Base-by-base conservation (phyloP, 2,888 invertebrate species). In the Agriopis aurantiaria region DNA sequence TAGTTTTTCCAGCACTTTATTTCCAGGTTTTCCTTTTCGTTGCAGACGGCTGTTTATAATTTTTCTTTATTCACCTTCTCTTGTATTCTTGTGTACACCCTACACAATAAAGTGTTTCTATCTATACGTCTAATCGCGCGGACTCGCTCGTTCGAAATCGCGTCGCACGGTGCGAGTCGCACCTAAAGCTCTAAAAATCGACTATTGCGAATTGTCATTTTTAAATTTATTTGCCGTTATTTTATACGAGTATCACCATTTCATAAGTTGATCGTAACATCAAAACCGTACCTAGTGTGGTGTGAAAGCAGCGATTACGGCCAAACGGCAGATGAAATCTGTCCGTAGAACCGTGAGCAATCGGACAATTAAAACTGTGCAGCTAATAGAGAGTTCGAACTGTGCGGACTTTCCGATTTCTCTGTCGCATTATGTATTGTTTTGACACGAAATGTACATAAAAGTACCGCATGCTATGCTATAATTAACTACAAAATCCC, bases 361-460 rank as follows among this genome's bases (percentile, higher is more conserved):
- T 72, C 69, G 65, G 66, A 65, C 65, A 71, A 73, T 70, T 71
- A 71, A 73, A 69, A 65, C 69, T 68, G 70, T 57, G 60, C 61
- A 60, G 48, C 52, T 60, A 65, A 68, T 58, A 68, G 63, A 69
- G 63, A 67, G 61, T 59, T 62, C 46, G 9, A 52, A 66, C 67
- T 71, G 68, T 71, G 40, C 10, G n/a, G 41, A 69, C 71, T 75
- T 75, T 71, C 69, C 61, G 65, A 75, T 68, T 48, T 62, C 52
- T 55, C 58, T 52, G 52, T 43, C 14, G 41, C 11, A 55, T 33
- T 46, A 17, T 51, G 33, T 57, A 51, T 49, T 68, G 58, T 63
- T 63, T 33, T 14, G 11, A 48, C 23, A 58, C 49, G 61, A 56
- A 67, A 57, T 57, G 43, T 43, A 12, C 5, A 9, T 41, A 41